These are phyloP conservation scores for Lithobius niger DNA, from an alignment of 1,140 invertebrate genomes.

Conservation along the genomic window DNA sequence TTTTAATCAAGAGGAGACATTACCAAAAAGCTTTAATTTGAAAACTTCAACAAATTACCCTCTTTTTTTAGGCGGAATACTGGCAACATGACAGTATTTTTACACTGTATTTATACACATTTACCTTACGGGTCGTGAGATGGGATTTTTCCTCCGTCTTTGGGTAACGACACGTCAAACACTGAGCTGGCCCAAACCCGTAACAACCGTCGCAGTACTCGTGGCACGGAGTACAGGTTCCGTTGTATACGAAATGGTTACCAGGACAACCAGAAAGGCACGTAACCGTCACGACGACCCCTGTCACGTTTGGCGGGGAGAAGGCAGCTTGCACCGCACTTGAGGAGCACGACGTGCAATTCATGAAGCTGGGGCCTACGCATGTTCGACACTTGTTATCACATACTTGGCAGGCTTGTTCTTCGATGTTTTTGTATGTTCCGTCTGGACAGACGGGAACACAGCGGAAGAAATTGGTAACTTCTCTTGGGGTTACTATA, in stretches of 20 bases:
- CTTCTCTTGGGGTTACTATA: no score
- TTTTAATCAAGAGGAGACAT: no score
- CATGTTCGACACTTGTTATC: neutral
- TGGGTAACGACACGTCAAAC: neutral
- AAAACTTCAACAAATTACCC: no score
- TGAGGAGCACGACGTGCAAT: neutral
- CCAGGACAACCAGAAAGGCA: neutral
- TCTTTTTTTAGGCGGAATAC: no score
- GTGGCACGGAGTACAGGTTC: neutral
- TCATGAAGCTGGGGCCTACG: neutral
- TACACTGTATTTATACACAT: neutral
- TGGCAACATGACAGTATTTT: no score
- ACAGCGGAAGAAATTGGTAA: neutral
- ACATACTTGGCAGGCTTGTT: neutral
- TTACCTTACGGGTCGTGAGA: slow-evolving; percentile 87
- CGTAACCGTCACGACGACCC: neutral
- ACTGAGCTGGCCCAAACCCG: neutral
- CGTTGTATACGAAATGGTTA: neutral
- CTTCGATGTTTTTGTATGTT: neutral
- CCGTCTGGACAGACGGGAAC: neutral
- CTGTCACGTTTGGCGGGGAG: no score
- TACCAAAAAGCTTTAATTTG: no score
- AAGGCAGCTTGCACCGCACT: neutral
- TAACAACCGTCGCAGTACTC: neutral
- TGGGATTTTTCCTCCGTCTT: slow-evolving; percentile 53